phyloP scores from a whole-genome alignment of 2,797 vertebrate genomes.

The Orestias chungarensis region DNA sequence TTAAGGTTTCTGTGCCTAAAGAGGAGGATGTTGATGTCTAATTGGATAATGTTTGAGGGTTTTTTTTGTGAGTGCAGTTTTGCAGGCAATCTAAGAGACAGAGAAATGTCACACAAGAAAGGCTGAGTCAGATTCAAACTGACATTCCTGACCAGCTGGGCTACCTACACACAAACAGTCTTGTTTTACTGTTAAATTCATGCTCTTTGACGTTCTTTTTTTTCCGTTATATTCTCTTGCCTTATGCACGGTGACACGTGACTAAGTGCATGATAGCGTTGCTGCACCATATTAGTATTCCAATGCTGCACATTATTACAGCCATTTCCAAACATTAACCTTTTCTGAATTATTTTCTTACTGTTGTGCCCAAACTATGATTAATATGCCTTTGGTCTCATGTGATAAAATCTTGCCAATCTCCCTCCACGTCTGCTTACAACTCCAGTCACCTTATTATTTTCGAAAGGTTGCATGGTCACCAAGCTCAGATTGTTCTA shows the following conservation, averaged over 20 bases:
- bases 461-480: slow-evolving; percentile 72
- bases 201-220: slow-evolving; percentile 57
- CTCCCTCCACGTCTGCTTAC: slow-evolving; percentile 55
- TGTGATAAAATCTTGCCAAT: slow-evolving; percentile 76
- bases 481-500: slow-evolving; percentile 71
- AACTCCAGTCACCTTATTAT: slow-evolving; percentile 71
- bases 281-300: slow-evolving; percentile 64
- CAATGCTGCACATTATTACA: slow-evolving; percentile 56
- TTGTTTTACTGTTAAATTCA: slow-evolving; percentile 58
- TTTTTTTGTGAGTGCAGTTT: slow-evolving; percentile 33
- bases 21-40: slow-evolving; percentile 40
- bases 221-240: slow-evolving; percentile 33
- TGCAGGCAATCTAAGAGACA: slow-evolving; percentile 32
- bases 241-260: slow-evolving; percentile 56
- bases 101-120: slow-evolving; percentile 31
- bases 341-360: slow-evolving; percentile 62
- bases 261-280: slow-evolving; percentile 62
- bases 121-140: slow-evolving; percentile 59
- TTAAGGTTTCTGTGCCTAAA: slow-evolving; percentile 32
- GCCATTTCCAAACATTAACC: slow-evolving; percentile 72
- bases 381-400: slow-evolving; percentile 70
- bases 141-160: slow-evolving; percentile 61
- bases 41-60: slow-evolving; percentile 43
- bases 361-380: slow-evolving; percentile 60
- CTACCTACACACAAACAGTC: slow-evolving; percentile 60